Conservation (phyloP, 2,888 invertebrate species). For the Steinernema hermaphroditum region DNA sequence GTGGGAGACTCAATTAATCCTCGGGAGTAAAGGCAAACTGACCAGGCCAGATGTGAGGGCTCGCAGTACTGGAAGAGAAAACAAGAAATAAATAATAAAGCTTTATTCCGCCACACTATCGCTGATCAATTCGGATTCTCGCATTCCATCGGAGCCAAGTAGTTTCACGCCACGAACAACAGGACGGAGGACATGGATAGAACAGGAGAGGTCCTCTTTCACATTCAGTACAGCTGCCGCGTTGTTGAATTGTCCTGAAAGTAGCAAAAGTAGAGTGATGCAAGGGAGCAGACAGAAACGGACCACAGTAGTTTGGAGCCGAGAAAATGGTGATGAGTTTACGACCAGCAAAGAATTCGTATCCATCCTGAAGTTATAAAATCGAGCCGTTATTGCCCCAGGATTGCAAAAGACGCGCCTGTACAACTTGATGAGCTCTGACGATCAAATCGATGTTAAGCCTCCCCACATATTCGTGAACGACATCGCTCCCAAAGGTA, state of each 20-base stretch:
- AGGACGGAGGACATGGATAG: slow-evolving; percentile 44
- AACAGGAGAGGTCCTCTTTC: slow-evolving; percentile 54
- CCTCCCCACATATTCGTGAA: slow-evolving; percentile 69
- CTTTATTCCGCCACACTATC: background rate
- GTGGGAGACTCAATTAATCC: too few relatives aligned
- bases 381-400: too few relatives aligned
- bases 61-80: too few relatives aligned
- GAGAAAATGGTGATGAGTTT: slow-evolving; percentile 49
- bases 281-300: background rate
- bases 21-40: too few relatives aligned
- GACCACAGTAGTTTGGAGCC: slow-evolving; percentile 53
- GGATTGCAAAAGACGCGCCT: background rate
- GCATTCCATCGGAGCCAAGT: background rate
- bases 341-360: slow-evolving; percentile 38
- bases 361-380: slow-evolving; percentile 52
- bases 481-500: slow-evolving; percentile 71
- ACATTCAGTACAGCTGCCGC: slow-evolving; percentile 59
- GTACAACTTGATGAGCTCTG: slow-evolving; percentile 17
- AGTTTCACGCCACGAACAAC: slow-evolving; percentile 6
- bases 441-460: slow-evolving; percentile 66
- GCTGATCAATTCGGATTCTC: background rate
- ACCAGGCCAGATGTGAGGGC: too few relatives aligned
- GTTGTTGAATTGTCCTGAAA: slow-evolving; percentile 54
- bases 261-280: background rate
- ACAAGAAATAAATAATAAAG: too few relatives aligned